phyloP scores from a whole-genome alignment of 2,113 vertebrate genomes.

The Alligator mississippiensis region DNA sequence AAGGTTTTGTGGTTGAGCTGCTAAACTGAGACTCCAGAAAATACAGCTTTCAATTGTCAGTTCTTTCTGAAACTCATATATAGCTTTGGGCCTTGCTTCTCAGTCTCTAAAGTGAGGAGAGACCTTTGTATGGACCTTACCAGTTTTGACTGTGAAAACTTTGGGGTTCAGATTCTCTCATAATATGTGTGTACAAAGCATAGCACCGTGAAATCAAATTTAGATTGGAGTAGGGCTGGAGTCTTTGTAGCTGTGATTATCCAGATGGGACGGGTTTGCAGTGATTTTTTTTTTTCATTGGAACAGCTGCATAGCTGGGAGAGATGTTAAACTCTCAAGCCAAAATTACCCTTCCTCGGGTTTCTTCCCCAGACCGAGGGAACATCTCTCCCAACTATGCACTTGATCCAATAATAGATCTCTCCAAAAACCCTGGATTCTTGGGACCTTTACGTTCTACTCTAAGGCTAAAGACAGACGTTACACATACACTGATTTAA shows the following conservation, averaged over 20 bases:
- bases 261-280: too few species aligned
- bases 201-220: background rate
- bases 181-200: background rate
- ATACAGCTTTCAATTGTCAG: background rate
- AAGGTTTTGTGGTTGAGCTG: background rate
- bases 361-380: too few species aligned
- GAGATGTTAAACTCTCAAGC: too few species aligned
- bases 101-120: background rate
- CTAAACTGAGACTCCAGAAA: background rate
- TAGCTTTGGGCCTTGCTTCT: background rate
- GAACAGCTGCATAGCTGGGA: too few species aligned
- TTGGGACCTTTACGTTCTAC: background rate
- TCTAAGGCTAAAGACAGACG: background rate
- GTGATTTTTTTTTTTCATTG: too few species aligned
- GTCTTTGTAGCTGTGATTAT: too few species aligned
- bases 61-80: background rate
- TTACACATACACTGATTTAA: too few species aligned
- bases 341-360: too few species aligned
- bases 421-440: too few species aligned
- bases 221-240: background rate
- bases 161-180: background rate
- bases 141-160: background rate
- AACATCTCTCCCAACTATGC: too few species aligned
- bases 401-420: too few species aligned
- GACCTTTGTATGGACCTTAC: background rate